These are phyloP conservation scores for Nesogale talazaci DNA, from an alignment of 2,113 vertebrate genomes.

Conservation along the genomic window DNA sequence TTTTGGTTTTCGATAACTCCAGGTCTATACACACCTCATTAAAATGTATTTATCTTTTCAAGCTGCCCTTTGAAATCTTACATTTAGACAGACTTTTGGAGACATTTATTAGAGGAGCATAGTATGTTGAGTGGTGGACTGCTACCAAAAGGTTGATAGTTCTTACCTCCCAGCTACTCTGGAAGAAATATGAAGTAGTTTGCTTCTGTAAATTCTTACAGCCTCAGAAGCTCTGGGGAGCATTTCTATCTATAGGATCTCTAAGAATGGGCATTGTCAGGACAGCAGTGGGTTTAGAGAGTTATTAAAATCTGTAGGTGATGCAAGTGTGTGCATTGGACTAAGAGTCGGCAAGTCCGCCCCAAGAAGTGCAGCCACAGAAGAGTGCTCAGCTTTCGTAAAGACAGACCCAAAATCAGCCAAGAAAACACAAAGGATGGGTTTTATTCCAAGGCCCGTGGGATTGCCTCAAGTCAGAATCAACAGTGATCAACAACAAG, in stretches of 20 bases:
- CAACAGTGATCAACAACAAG: neutral
- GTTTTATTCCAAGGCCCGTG: neutral
- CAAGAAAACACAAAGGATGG: neutral
- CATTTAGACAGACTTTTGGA: neutral
- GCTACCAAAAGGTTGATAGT: neutral
- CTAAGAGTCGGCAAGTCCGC: too few species aligned
- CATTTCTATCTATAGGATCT: too few species aligned
- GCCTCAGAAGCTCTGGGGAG: too few species aligned
- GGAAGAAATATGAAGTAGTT: neutral
- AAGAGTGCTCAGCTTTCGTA: too few species aligned
- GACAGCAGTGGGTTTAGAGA: too few species aligned
- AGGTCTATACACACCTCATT: too few species aligned
- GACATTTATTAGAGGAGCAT: neutral
- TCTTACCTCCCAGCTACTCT: neutral
- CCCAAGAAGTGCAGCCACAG: too few species aligned
- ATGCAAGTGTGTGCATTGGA: neutral
- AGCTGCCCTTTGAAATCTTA: too few species aligned
- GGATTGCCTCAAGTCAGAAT: neutral
- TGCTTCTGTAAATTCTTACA: neutral
- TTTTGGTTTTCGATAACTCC: too few species aligned
- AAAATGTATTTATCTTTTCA: too few species aligned
- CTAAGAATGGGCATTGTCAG: too few species aligned
- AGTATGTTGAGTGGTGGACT: neutral
- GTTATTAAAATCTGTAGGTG: too few species aligned
- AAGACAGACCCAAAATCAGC: neutral